Evolutionary conservation across 1,140 invertebrate genomes (phyloP).

Genomic region (Cylas formicarius): DNA sequence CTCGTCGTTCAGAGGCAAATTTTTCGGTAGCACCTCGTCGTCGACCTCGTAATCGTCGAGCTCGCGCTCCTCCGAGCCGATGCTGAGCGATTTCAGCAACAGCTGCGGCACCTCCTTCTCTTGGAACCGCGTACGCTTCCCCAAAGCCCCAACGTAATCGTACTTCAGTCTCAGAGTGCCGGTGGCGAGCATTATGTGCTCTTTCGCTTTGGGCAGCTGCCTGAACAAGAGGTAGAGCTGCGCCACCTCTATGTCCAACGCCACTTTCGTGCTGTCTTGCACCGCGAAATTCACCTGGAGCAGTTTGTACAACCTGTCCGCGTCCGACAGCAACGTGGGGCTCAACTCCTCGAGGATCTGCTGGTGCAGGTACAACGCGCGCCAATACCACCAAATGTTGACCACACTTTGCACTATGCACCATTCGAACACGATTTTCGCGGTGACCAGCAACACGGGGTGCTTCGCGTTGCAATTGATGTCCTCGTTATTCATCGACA

Average conservation of each 20-base stretch:
- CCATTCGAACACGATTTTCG: constrained; percentile 55
- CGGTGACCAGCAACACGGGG: constrained; percentile 53
- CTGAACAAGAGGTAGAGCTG: constrained; percentile 69
- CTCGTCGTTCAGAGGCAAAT: constrained; percentile 75
- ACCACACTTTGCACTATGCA: constrained; percentile 33
- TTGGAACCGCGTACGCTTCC: constrained; percentile 86
- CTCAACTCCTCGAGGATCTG: constrained; percentile 64
- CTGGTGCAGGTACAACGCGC: constrained; percentile 67
- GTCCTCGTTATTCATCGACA: constrained; percentile 53
- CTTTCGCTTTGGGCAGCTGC: constrained; percentile 59
- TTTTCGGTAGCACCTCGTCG: constrained; percentile 50
- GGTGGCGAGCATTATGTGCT: constrained; percentile 57
- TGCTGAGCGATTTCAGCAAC: constrained; percentile 59
- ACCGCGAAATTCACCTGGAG: constrained; percentile 35
- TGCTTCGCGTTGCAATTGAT: constrained; percentile 57
- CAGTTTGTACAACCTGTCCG: constrained; percentile 50
- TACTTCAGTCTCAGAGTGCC: constrained; percentile 57
- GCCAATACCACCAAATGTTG: constrained; percentile 65
- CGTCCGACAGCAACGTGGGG: constrained; percentile 53
- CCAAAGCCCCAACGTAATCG: constrained; percentile 62
- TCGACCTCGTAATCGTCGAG: constrained; percentile 17
- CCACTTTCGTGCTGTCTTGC: constrained; percentile 47
- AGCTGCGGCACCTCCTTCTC: constrained; percentile 73
- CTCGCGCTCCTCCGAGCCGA: too few relatives aligned
- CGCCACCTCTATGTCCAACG: constrained; percentile 67